Evolutionary conservation across 2,797 vertebrate species (phyloP), one percentile per base, ranked within the genome.

Genomic region (Acipenser transmontanus): DNA sequence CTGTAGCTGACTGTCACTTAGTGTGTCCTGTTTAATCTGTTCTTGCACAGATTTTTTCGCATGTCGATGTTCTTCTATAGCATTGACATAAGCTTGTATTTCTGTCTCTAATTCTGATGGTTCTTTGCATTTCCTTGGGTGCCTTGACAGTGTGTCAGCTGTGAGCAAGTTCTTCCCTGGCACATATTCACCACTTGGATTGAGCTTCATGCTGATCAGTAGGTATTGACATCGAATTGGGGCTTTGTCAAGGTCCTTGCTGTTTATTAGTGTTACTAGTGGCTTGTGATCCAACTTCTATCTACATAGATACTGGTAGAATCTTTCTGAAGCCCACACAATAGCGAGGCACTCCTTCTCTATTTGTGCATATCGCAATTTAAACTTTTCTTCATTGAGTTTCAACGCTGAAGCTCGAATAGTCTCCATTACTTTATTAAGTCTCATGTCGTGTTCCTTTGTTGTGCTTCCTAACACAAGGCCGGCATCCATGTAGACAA

Each of bases 21-120:
- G 50, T 11, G 59, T 67, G 7, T 69, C 20, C 1, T 61, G 49
- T 50, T 17, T 68, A 47, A 52, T 56, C 34, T 34, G 7, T 10
- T 13, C 48, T n/a, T 50, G 8, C 5, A 49, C 12, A 1, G 13
- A 8, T 10, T 13, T n/a, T 49, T 8, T 60, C 59, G 12, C 59
- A 10, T 11, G 6, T 50, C 20, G 34, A 17, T 50, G 7, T 47
- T 64, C 7, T 6, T 61, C 51, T 1, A 48, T 12, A 3, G 34
- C 48, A 1, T 69, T 14, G 8, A 69, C 47, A 49, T 68, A 61
- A 11, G 67, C 59, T 61, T 34, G 34, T 34, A 34, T 34, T 34
- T 34, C 34, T 34, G 34, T 4, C 34, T 34, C 34, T 34, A 34
- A 34, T 34, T 34, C 34, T 34, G 34, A 34, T 34, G 34, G 4